Percentiles rank a stretch among this genome's conserved stretches.
These are phyloP conservation scores for Eupithecia centaureata DNA, from an alignment of 2,888 invertebrate species.

Conservation along the genomic window DNA sequence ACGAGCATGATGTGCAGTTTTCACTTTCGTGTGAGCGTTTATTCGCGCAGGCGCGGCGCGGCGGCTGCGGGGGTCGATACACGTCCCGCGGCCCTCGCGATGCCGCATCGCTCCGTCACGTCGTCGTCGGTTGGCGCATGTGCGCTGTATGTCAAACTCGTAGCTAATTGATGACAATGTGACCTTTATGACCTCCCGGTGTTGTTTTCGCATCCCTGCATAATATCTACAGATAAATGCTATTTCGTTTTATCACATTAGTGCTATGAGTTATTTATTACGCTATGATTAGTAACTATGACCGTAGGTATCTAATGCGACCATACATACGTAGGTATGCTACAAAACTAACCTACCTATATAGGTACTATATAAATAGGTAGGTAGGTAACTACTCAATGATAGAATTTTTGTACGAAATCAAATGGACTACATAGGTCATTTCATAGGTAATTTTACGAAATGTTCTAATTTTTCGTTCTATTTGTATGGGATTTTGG, in stretches of 20 bases:
- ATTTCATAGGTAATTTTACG: too few species aligned
- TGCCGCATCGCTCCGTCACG: conserved; percentile 36
- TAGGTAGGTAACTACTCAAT: too few species aligned
- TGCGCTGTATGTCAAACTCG: conserved; percentile 62
- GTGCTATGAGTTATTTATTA: too few species aligned
- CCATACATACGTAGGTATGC: too few species aligned
- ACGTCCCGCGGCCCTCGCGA: conserved; percentile 47
- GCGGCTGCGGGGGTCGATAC: conserved; percentile 67
- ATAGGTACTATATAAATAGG: too few species aligned
- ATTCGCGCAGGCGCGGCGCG: conserved; percentile 74
- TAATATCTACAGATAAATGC: conserved; percentile 28
- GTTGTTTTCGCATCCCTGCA: conserved; percentile 34
- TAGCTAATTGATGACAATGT: conserved; percentile 46
- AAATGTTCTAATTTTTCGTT: too few species aligned
- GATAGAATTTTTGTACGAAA: too few species aligned
- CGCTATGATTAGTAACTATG: too few species aligned
- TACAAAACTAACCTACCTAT: too few species aligned
- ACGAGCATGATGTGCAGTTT: conserved; percentile 75
- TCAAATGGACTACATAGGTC: too few species aligned
- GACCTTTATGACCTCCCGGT: conserved; percentile 49
- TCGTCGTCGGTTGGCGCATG: conserved; percentile 58
- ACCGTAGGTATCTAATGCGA: too few species aligned
- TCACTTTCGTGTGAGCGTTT: conserved; percentile 80
- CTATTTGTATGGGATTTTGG: too few species aligned
- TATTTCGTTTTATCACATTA: conserved; percentile 14